phyloP scores from a whole-genome alignment of 2,888 invertebrate species.

The Cheilosia grossa region DNA sequence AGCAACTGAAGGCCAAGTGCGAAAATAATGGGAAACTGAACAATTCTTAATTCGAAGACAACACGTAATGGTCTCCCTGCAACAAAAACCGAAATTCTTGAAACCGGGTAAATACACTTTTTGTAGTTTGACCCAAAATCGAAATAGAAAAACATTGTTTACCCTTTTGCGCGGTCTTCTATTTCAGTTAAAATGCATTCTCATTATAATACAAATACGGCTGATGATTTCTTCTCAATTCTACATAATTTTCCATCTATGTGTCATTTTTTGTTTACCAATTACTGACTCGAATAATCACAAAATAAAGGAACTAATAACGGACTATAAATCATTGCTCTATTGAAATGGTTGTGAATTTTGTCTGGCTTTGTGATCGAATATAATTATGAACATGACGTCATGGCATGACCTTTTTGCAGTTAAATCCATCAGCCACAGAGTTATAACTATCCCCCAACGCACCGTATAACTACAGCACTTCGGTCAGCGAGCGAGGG shows the following conservation, averaged over 20 bases:
- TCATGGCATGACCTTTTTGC: slow-evolving; percentile 60
- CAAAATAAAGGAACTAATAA: slow-evolving; percentile 7
- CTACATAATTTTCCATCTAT: slow-evolving; percentile 9
- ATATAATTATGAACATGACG: slow-evolving; percentile 43
- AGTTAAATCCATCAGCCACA: slow-evolving; percentile 32
- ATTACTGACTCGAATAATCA: slow-evolving; percentile 1
- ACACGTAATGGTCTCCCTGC: slow-evolving; percentile 70
- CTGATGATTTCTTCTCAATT: background rate
- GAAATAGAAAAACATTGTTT: slow-evolving; percentile 4
- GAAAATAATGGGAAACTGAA: slow-evolving; percentile 55
- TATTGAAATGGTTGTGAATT: slow-evolving; percentile 6
- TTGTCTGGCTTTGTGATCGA: slow-evolving; percentile 17
- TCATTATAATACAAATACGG: background rate
- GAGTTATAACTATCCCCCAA: background rate
- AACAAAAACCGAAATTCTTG: slow-evolving; percentile 64
- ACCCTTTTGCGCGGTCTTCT: background rate
- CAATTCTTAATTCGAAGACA: slow-evolving; percentile 12
- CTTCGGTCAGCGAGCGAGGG: slow-evolving; percentile 16
- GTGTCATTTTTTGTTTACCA: slow-evolving; percentile 1
- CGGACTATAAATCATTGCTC: background rate
- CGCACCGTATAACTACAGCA: slow-evolving; percentile 3
- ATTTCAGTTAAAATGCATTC: background rate
- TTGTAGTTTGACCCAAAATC: background rate
- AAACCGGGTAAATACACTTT: slow-evolving; percentile 61
- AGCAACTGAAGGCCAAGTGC: background rate